A percentile compares a stretch with the other conserved stretches of the same genome.
phyloP scores from a whole-genome alignment of 2,797 vertebrate species.

The Meriones psammophilus region DNA sequence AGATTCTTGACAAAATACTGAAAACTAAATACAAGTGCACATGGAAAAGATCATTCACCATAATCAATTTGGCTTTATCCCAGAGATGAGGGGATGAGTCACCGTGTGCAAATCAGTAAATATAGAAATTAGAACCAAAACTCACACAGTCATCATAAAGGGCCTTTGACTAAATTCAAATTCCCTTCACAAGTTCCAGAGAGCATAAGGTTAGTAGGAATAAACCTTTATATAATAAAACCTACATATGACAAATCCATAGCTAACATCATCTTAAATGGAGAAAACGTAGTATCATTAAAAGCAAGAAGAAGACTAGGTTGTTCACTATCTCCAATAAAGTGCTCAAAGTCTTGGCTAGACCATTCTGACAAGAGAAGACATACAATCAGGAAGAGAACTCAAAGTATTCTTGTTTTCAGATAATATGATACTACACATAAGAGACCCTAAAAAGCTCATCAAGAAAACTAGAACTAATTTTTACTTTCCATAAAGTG shows the following conservation, averaged over 20 bases:
- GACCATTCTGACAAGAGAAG: neutral
- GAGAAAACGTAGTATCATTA: neutral
- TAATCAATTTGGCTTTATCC: neutral
- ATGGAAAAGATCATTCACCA: neutral
- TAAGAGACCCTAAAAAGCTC: neutral
- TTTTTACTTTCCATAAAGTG: neutral
- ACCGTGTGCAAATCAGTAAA: neutral
- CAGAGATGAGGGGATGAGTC: neutral
- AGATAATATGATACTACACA: neutral
- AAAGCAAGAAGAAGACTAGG: neutral
- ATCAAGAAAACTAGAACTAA: neutral
- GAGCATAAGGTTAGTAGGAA: neutral
- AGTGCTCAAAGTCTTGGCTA: neutral
- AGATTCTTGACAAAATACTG: neutral
- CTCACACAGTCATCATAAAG: neutral
- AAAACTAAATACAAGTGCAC: neutral
- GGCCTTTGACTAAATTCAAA: neutral
- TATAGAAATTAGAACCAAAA: neutral
- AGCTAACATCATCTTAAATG: neutral
- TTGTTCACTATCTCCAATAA: neutral
- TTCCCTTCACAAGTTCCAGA: neutral
- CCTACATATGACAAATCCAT: neutral
- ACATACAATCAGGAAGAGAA: neutral
- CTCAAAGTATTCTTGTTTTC: neutral
- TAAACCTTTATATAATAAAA: neutral